Base-by-base conservation (phyloP, 2,797 vertebrate genomes). In the Hypotaenidia philippensis region DNA sequence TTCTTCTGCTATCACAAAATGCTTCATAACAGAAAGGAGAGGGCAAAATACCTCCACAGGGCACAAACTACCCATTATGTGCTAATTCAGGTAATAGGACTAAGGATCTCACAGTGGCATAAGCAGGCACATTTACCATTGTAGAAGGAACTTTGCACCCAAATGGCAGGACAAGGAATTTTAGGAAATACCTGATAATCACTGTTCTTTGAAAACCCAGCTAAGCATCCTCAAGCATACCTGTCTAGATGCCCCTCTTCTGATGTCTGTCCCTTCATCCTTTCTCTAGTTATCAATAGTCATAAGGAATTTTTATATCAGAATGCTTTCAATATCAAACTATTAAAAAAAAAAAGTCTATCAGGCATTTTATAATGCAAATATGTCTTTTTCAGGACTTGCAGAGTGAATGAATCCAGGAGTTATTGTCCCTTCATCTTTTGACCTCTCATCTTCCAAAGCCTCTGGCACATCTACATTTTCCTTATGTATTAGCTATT, bases 341-440 rank as follows among this genome's bases (percentile, higher is more conserved):
- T 44, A 80, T 71, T 70, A 27, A 22, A 78, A 77, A 70, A 77
- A 70, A 80, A 17, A 32, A 74, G 10, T 52, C 61, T 89, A 59
- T 89, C 52, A 74, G 31, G 49, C 8, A 80, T 84, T 96, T 77
- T 82, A 68, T 74, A 94, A 93, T 83, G 75, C 63, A 97, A 91
- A 85, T 75, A 47, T 56, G 21, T 89, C 82, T 84, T 91, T 44
- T 85, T 60, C 79, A 95, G 72, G 50, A 94, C 75, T 83, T 83
- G 64, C 65, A 94, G 70, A 94, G 45, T 76, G 89, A 93, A 95
- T 80, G 74, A 92, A 66, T 90, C 69, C 74, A 90, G 63, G 60
- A 95, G 83, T 90, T 92, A 91, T 63, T 74, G 75, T 95, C 90
- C 80, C 77, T 93, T 97, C 97, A 87, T 96, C 60, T 38, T 93